Evolutionary conservation across 1,140 invertebrate genomes (phyloP).

Genomic region (Papilio aristodemus): DNA sequence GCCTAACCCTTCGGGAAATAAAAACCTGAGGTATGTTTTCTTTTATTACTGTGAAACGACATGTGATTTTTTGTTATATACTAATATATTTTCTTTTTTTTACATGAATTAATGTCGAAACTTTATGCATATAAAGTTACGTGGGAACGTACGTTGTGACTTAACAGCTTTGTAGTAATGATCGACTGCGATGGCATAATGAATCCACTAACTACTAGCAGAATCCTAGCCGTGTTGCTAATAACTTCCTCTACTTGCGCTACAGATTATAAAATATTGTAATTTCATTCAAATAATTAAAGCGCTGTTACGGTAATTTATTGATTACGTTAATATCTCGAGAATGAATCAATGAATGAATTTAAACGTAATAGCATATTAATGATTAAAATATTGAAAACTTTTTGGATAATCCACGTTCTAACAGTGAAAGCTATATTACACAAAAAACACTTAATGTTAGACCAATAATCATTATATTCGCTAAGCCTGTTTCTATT

Average conservation of each 20-base stretch:
- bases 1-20: too few species aligned
- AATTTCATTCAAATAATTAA: background rate
- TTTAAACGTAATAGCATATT: too few species aligned
- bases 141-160: conserved; percentile 8
- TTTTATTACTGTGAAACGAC: too few species aligned
- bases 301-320: background rate
- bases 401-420: too few species aligned
- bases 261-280: background rate
- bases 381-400: too few species aligned
- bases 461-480: too few species aligned
- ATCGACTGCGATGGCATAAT: conserved; percentile 20
- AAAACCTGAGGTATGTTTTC: too few species aligned
- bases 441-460: too few species aligned
- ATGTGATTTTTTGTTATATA: background rate
- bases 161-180: conserved; percentile 5
- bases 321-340: background rate
- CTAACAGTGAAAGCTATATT: too few species aligned
- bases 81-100: background rate
- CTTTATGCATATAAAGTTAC: background rate
- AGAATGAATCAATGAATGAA: background rate
- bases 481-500: too few species aligned
- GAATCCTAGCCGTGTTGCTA: background rate
- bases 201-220: conserved; percentile 4
- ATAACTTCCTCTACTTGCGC: conserved; percentile 13
- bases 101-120: background rate